A percentile compares a stretch with the other conserved stretches of the same genome.
Evolutionary conservation across 2,797 vertebrate genomes (phyloP).

Genomic region (Eremophila alpestris): DNA sequence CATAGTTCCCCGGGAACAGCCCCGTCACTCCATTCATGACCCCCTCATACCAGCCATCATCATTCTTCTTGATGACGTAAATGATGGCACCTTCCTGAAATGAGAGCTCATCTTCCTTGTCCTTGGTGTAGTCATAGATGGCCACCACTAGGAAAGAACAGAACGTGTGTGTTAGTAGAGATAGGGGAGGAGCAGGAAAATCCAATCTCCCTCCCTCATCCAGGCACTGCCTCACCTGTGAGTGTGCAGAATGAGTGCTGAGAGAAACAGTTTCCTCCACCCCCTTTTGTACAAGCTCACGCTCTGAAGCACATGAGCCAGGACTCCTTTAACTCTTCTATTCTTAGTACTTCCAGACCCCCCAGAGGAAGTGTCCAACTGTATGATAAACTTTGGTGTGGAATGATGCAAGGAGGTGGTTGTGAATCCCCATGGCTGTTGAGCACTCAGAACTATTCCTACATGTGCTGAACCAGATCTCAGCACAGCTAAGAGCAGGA

Average conservation of each 20-base stretch:
- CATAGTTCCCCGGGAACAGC: conserved; percentile 98
- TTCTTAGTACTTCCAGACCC: neutral
- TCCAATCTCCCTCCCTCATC: fast-evolving
- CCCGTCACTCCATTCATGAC: conserved; percentile 97
- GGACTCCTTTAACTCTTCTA: neutral
- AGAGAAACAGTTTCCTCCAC: neutral
- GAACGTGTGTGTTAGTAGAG: neutral
- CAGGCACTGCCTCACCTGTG: neutral
- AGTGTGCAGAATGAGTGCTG: neutral
- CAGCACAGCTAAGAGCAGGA: neutral
- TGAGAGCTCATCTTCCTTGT: conserved; percentile 98
- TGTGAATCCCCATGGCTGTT: neutral
- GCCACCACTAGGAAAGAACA: conserved; percentile 88
- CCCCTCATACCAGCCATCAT: conserved; percentile 97
- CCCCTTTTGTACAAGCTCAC: neutral
- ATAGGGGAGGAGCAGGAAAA: neutral
- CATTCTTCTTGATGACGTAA: conserved; percentile 99
- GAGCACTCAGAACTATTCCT: neutral
- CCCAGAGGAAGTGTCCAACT: neutral
- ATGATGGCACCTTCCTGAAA: conserved; percentile 99
- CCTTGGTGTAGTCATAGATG: conserved; percentile 96
- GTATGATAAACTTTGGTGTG: neutral
- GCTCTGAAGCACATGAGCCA: neutral
- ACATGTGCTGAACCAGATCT: neutral
- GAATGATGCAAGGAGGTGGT: neutral